These are phyloP conservation scores for Meloidogyne floridensis DNA, from an alignment of 1,140 invertebrate species.

Conservation along the genomic window DNA sequence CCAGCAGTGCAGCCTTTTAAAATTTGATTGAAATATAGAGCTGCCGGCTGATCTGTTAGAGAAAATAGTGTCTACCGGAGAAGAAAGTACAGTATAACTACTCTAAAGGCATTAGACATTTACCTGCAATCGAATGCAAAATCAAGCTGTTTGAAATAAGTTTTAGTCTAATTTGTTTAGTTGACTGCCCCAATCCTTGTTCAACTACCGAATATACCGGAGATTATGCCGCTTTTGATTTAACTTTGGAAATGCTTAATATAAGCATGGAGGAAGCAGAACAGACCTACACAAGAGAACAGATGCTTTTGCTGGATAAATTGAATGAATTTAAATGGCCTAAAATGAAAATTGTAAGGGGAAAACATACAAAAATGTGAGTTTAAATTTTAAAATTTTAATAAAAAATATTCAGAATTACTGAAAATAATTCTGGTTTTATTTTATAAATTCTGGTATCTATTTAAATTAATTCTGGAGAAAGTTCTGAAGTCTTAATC, in stretches of 20 bases:
- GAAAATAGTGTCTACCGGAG: too few relatives aligned
- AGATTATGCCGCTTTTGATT: constrained; percentile 24
- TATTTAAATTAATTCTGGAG: too few relatives aligned
- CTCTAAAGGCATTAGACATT: too few relatives aligned
- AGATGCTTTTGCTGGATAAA: constrained; percentile 28
- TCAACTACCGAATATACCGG: constrained; percentile 25
- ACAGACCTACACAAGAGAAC: constrained; percentile 21
- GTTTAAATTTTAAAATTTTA: not conserved
- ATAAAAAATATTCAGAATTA: too few relatives aligned
- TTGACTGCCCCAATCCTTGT: constrained; percentile 34
- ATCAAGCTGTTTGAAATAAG: too few relatives aligned
- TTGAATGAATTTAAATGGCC: constrained; percentile 31
- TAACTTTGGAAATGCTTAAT: constrained; percentile 37
- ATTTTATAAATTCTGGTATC: not conserved
- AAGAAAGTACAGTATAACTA: too few relatives aligned
- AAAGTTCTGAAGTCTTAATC: not conserved
- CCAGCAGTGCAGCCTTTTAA: too few relatives aligned
- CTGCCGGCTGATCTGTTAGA: too few relatives aligned
- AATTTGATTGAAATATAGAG: too few relatives aligned
- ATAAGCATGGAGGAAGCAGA: constrained; percentile 21
- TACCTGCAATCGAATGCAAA: too few relatives aligned
- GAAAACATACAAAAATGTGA: constrained; percentile 17
- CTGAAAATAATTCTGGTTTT: constrained; percentile 10
- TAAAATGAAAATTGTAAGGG: not conserved
- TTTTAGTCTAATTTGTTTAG: not conserved